phyloP scores from a whole-genome alignment of 2,888 invertebrate species.

The Cheilosia grossa region DNA sequence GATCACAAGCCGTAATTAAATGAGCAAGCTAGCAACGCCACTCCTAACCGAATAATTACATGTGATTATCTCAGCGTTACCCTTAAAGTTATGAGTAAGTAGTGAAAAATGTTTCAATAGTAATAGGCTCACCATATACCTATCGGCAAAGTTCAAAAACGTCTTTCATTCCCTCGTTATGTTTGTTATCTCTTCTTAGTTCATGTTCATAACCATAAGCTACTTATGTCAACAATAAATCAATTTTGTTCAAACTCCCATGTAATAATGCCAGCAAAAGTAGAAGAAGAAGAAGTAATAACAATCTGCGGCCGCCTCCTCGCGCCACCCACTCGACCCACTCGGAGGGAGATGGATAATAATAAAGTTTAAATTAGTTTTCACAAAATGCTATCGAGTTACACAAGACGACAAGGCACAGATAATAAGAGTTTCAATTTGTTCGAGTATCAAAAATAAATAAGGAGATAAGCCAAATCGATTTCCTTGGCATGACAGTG shows the following conservation, averaged over 20 bases:
- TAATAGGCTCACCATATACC: neutral
- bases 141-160: constrained; percentile 7
- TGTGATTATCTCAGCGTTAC: constrained; percentile 27
- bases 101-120: neutral
- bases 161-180: constrained; percentile 2
- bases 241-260: constrained; percentile 34
- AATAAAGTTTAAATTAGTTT: constrained; percentile 33
- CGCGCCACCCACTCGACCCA: constrained; percentile 12
- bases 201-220: constrained; percentile 36
- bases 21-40: constrained; percentile 3
- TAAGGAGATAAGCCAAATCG: constrained; percentile 32
- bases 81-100: neutral
- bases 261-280: neutral
- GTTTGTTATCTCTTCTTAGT: constrained; percentile 15
- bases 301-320: constrained; percentile 15
- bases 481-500: constrained; percentile 39
- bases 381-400: constrained; percentile 24
- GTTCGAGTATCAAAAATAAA: constrained; percentile 13
- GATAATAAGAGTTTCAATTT: neutral
- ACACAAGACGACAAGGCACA: neutral
- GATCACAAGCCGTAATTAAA: neutral
- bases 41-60: constrained; percentile 40
- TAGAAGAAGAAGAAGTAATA: constrained; percentile 1
- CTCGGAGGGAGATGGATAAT: constrained; percentile 5
- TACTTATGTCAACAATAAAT: constrained; percentile 64